phyloP scores from a whole-genome alignment of 1,140 invertebrate genomes.

The Heliconius himera region DNA sequence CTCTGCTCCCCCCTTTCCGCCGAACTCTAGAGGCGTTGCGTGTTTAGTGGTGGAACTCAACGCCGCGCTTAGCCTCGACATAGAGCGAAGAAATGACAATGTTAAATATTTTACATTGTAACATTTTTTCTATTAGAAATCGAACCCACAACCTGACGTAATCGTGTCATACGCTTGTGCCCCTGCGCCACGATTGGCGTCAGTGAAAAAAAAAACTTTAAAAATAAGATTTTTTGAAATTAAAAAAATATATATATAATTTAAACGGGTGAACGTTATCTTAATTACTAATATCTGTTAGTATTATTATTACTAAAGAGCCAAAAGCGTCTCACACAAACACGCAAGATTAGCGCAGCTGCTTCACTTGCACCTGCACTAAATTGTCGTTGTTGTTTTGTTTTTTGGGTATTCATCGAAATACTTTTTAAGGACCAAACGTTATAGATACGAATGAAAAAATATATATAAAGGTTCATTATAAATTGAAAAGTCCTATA shows the following conservation, averaged over 20 bases:
- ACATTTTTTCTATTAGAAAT: too few species aligned
- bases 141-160: too few species aligned
- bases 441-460: neutral
- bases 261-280: neutral
- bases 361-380: conserved; percentile 1
- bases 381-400: neutral
- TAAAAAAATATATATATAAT: neutral
- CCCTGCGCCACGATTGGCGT: too few species aligned
- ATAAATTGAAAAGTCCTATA: neutral
- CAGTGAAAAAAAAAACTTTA: too few species aligned
- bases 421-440: neutral
- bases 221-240: too few species aligned
- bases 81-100: too few species aligned
- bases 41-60: too few species aligned
- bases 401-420: neutral
- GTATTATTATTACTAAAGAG: neutral
- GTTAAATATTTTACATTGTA: too few species aligned
- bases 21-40: too few species aligned
- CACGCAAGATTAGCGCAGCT: conserved; percentile 5
- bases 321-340: conserved; percentile 6
- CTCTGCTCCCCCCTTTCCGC: too few species aligned
- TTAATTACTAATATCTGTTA: neutral
- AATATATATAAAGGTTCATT: neutral
- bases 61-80: too few species aligned
- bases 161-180: too few species aligned